These are phyloP conservation scores for Corbicula japonica DNA, from an alignment of 2,888 invertebrate genomes.

Conservation along the genomic window DNA sequence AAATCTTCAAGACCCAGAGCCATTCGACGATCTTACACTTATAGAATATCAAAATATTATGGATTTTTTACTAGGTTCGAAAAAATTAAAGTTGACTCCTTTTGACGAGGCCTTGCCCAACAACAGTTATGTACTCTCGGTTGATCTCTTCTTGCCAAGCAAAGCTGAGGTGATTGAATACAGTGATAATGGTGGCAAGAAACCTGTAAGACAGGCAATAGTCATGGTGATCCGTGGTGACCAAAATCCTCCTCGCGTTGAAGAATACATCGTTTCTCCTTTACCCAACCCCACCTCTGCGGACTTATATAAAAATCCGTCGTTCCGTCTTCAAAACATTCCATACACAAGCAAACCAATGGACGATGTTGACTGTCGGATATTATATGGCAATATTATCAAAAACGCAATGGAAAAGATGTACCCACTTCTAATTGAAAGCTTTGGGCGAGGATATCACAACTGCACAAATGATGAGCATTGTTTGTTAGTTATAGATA, in stretches of 20 bases:
- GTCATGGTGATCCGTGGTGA: slow-evolving; percentile 77
- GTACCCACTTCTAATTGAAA: slow-evolving; percentile 69
- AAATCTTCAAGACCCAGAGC: slow-evolving; percentile 68
- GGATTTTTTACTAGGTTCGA: slow-evolving; percentile 62
- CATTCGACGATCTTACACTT: slow-evolving; percentile 77
- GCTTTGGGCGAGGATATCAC: slow-evolving; percentile 71
- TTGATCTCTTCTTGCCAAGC: slow-evolving; percentile 71
- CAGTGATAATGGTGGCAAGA: slow-evolving; percentile 52
- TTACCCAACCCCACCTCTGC: slow-evolving; percentile 70
- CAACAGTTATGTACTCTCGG: slow-evolving; percentile 73
- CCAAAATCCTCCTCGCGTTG: slow-evolving; percentile 69
- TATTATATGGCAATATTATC: slow-evolving; percentile 51
- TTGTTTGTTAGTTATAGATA: slow-evolving; percentile 70
- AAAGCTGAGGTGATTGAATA: slow-evolving; percentile 71
- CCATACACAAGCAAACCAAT: slow-evolving; percentile 72
- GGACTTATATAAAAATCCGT: slow-evolving; percentile 59
- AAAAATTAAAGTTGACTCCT: slow-evolving; percentile 56
- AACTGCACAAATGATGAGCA: slow-evolving; percentile 68
- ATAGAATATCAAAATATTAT: slow-evolving; percentile 67
- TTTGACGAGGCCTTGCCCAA: slow-evolving; percentile 56
- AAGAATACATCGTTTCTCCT: slow-evolving; percentile 80
- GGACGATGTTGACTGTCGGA: slow-evolving; percentile 67
- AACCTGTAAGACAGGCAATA: slow-evolving; percentile 71
- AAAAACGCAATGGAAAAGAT: slow-evolving; percentile 52
- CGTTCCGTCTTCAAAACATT: slow-evolving; percentile 66